phyloP scores from a whole-genome alignment of 1,140 invertebrate genomes.

The Thrips palmi region DNA sequence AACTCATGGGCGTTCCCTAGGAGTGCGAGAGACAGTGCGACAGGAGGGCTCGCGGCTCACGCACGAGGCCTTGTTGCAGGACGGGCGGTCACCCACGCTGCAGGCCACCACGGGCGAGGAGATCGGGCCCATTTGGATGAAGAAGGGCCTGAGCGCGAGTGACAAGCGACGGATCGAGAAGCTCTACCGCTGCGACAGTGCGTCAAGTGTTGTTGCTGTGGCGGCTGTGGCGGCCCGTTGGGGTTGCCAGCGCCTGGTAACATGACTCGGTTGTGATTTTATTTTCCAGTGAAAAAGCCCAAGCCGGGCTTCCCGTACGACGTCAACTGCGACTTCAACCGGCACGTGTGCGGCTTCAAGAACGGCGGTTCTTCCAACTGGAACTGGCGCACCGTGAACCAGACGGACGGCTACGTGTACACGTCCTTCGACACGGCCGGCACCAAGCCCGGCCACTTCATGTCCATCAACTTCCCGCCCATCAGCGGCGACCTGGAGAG shows the following conservation, averaged over 20 bases:
- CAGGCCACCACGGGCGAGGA: constrained; percentile 14
- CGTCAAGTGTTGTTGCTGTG: background rate
- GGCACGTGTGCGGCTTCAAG: constrained; percentile 18
- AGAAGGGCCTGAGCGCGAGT: constrained; percentile 15
- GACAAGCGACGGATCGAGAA: constrained; percentile 17
- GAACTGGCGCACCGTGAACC: constrained; percentile 16
- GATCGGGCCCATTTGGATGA: constrained; percentile 21
- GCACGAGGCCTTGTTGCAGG: constrained; percentile 13
- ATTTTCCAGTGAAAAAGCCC: constrained; percentile 13
- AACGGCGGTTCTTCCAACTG: constrained; percentile 17
- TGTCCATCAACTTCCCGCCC: constrained; percentile 16
- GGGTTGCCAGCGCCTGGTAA: background rate
- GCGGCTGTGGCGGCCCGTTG: no score
- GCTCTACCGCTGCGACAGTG: constrained; percentile 18
- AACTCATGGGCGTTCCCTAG: no score
- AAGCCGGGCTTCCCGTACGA: constrained; percentile 17
- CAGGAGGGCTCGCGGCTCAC: no score
- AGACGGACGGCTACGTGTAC: constrained; percentile 16
- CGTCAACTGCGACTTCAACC: constrained; percentile 16
- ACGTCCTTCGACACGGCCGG: constrained; percentile 13
- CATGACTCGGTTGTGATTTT: background rate
- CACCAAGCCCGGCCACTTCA: constrained; percentile 13
- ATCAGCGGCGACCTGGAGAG: constrained; percentile 8
- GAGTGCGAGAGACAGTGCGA: no score
- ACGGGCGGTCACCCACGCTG: constrained; percentile 18